Base-by-base conservation (phyloP, 1,140 invertebrate genomes). In the Homarus americanus region DNA sequence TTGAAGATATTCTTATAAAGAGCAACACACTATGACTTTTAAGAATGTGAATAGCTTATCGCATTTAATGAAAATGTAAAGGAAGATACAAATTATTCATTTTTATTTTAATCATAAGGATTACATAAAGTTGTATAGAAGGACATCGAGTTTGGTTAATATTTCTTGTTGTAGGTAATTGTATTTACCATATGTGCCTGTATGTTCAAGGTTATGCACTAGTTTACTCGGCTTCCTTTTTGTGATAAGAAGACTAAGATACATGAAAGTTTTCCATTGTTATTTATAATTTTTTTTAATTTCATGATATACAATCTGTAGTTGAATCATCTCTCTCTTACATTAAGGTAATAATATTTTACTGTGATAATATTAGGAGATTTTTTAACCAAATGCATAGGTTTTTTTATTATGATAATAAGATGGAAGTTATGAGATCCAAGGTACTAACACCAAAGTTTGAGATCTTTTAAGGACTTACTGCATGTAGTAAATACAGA, bases 161-260 rank as follows among this genome's bases (percentile, higher is more conserved):
- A 38, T 83, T 28, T 82, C 12, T 36, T 83, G 20, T 58, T 24
- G 5, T 40, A 83, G 32, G 63, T 63, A 83, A 36, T 69, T 83
- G 63, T 83, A 40, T 66, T 40, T 66, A 83, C 82, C 82, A 40
- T 66, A 63, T 83, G 82, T 83, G 82, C 82, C 82, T 83, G 82
- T 63, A 40, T 82, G 82, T 83, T 83, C 53, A 83, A 69, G 49
- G 34, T 83, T 66, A 66, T 83, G n/a, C 63, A 63, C 38, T 79
- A 79, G 82, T 83, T 63, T 66, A 53, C 38, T 12, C 36, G 40
- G 53, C 63, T 83, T 63, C 82, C 38, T 63, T 63, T 66, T 63
- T 66, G 58, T 66, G 80, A 82, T 63, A 40, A 69, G 32, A 34
- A 69, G 20, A 83, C 24, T 36, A 38, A 69, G 63, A 38, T 69